A percentile compares a stretch with the other conserved stretches of the same genome.
phyloP scores from a whole-genome alignment of 2,797 vertebrate species.

The Falco peregrinus region DNA sequence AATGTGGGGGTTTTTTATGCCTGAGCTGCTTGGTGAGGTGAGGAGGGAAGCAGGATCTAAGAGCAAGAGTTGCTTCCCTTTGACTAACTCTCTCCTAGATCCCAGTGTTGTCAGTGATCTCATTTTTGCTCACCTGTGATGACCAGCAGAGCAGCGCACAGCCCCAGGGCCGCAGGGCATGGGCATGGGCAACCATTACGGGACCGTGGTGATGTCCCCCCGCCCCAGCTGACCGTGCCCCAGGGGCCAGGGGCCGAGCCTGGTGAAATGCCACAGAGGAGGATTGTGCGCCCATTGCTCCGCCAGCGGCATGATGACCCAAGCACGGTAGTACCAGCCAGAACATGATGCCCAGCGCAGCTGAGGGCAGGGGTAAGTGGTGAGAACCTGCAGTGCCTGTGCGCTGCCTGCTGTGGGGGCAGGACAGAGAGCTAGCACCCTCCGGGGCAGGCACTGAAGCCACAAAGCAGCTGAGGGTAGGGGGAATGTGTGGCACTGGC shows the following conservation, averaged over 20 bases:
- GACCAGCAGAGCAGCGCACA: neutral
- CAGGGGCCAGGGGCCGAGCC: neutral
- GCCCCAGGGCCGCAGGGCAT: fast-evolving
- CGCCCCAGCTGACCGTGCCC: too few species aligned
- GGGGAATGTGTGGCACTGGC: too few species aligned
- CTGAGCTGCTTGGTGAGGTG: neutral
- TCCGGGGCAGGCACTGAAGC: fast-evolving
- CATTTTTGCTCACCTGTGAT: neutral
- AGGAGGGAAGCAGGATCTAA: neutral
- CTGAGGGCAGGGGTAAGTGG: neutral
- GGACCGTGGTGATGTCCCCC: neutral
- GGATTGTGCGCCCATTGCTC: neutral
- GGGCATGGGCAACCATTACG: neutral
- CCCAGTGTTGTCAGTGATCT: neutral
- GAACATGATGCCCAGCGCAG: fast-evolving
- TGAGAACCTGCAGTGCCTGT: neutral
- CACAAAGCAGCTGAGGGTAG: neutral
- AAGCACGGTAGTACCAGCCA: neutral
- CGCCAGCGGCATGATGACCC: fast-evolving
- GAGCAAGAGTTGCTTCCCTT: neutral
- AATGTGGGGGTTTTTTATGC: neutral
- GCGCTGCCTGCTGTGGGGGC: fast-evolving
- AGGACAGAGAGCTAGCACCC: neutral
- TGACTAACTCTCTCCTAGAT: neutral
- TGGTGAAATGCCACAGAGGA: neutral